These are phyloP conservation scores for Bombyx huttoni DNA, from an alignment of 2,888 invertebrate species.

Conservation along the genomic window DNA sequence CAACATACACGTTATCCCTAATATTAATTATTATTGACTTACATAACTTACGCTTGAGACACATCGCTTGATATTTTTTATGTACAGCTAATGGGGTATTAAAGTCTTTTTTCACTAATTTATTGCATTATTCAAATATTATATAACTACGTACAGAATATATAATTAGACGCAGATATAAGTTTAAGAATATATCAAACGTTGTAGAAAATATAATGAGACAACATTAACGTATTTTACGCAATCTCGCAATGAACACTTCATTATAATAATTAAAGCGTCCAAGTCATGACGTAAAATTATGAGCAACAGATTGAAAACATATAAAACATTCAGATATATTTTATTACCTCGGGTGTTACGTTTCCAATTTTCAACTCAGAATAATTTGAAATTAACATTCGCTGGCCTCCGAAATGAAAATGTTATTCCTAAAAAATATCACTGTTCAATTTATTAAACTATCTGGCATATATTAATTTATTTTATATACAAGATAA, in stretches of 20 bases:
- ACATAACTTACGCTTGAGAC: constrained; percentile 30
- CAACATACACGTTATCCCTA: constrained; percentile 40
- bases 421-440: not conserved
- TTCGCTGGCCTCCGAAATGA: too few relatives aligned
- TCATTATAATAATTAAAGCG: not conserved
- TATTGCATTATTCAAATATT: constrained; percentile 24
- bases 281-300: not conserved
- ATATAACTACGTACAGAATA: too few relatives aligned
- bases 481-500: constrained; percentile 23
- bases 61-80: constrained; percentile 41
- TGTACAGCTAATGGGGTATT: constrained; percentile 42
- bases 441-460: constrained; percentile 12
- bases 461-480: constrained; percentile 5
- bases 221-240: not conserved
- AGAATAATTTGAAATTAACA: not conserved
- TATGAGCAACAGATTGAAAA: not conserved
- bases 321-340: not conserved
- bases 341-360: not conserved
- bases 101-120: constrained; percentile 53
- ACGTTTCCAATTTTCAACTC: not conserved
- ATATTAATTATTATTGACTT: constrained; percentile 18
- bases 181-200: constrained; percentile 1
- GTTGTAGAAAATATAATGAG: not conserved
- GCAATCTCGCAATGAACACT: not conserved
- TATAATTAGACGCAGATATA: not conserved